Conservation (phyloP, 92 coral and sea anemone genomes). For the Epizoanthus stellaris region DNA sequence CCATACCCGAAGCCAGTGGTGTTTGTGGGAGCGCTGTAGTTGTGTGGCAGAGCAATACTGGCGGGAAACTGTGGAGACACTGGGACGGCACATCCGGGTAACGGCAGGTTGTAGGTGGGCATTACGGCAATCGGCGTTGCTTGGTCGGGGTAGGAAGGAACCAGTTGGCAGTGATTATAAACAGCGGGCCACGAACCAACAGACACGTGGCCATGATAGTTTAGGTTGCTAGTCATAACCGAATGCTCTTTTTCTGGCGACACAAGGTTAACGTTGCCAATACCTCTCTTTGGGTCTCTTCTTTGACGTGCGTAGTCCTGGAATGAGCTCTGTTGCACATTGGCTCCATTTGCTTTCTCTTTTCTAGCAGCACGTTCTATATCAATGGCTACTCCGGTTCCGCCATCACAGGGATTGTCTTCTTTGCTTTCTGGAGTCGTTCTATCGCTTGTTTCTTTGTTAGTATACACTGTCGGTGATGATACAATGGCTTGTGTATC, state of each 20-base stretch:
- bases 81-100: slow-evolving; percentile 11
- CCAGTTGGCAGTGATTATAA: slow-evolving; percentile 1
- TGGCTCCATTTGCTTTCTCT: background rate
- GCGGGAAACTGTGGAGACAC: slow-evolving; percentile 11
- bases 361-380: background rate
- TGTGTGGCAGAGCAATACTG: background rate
- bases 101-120: background rate
- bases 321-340: background rate
- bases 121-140: background rate
- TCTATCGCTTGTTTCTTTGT: background rate
- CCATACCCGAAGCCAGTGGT: slow-evolving; percentile 5
- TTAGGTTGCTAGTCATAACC: background rate
- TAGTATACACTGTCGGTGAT: background rate
- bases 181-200: slow-evolving; percentile 4
- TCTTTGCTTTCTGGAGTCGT: background rate
- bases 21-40: background rate
- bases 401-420: background rate
- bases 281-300: background rate
- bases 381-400: background rate
- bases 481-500: background rate
- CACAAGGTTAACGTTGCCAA: background rate
- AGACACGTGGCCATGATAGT: background rate
- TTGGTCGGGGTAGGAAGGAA: background rate
- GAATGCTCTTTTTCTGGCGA: background rate
- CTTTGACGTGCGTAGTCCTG: background rate